A percentile compares a stretch with the other conserved stretches of the same genome.
Evolutionary conservation across 2,797 vertebrate species (phyloP).

Genomic region (Catharus ustulatus): DNA sequence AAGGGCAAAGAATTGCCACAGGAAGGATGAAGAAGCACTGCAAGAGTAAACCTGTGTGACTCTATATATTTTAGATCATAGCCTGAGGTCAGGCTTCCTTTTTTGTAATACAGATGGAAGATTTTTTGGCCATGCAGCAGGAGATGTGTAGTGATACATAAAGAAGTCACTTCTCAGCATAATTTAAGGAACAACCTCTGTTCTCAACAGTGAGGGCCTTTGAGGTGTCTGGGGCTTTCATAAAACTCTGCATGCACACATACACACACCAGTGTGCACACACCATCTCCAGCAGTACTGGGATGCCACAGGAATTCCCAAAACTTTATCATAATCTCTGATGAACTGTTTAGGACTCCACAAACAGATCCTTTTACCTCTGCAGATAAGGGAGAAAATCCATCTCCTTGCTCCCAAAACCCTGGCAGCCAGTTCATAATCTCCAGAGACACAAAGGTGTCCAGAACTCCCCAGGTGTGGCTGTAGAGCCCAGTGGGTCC

Average conservation of each 20-base stretch:
- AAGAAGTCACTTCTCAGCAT: conserved; percentile 45
- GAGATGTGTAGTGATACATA: conserved; percentile 39
- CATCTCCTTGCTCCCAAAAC: neutral
- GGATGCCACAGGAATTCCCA: neutral
- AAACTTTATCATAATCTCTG: neutral
- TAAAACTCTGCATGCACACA: neutral
- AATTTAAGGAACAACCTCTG: conserved; percentile 55
- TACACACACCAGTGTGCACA: neutral
- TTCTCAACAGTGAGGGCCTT: neutral
- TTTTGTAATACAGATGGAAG: conserved; percentile 17
- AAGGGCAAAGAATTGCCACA: conserved; percentile 21
- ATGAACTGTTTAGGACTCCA: neutral
- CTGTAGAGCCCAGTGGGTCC: neutral
- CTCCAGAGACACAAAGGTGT: neutral
- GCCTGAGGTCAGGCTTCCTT: conserved; percentile 46
- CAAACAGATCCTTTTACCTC: neutral
- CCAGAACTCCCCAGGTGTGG: too few relatives aligned
- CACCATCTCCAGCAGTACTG: neutral
- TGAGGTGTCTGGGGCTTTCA: neutral
- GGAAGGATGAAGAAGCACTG: conserved; percentile 50
- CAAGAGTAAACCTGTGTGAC: conserved; percentile 22
- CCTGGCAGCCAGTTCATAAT: rapidly evolving
- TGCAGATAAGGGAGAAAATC: neutral
- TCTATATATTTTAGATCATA: conserved; percentile 48
- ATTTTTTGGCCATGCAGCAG: conserved; percentile 38